A percentile compares a stretch with the other conserved stretches of the same genome.
These are phyloP conservation scores for Drosophila mimica DNA, from an alignment of 2,888 invertebrate species.

Conservation along the genomic window DNA sequence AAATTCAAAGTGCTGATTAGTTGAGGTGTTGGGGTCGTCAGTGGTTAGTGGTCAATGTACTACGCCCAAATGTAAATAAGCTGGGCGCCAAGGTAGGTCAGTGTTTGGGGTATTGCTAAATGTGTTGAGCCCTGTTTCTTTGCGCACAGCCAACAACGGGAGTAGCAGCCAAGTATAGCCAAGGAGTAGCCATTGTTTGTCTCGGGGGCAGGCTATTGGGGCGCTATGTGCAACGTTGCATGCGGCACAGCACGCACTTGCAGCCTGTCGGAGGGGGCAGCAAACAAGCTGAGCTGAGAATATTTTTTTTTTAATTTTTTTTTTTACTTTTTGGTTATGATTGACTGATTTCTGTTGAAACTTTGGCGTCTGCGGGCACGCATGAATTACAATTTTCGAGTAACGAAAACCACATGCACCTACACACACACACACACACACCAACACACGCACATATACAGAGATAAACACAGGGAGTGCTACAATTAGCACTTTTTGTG, in stretches of 20 bases:
- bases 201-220: conserved; percentile 9
- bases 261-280: conserved; percentile 36
- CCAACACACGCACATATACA: conserved; percentile 14
- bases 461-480: conserved; percentile 42
- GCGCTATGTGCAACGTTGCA: conserved; percentile 61
- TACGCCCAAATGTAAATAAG: conserved; percentile 76
- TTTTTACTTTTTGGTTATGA: conserved; percentile 68
- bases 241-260: conserved; percentile 67
- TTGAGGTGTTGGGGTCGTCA: conserved; percentile 11
- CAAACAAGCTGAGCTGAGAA: conserved; percentile 26
- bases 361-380: conserved; percentile 78
- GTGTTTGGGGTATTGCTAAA: conserved; percentile 24
- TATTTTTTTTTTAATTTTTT: conserved; percentile 7
- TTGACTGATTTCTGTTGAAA: conserved; percentile 80
- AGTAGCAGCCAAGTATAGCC: background rate
- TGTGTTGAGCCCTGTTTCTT: conserved; percentile 57
- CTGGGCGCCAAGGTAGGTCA: conserved; percentile 69
- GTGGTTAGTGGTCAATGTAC: conserved; percentile 67
- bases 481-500: conserved; percentile 74
- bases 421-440: conserved; percentile 18
- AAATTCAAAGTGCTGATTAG: conserved; percentile 78
- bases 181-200: conserved; percentile 31
- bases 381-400: conserved; percentile 77
- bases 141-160: conserved; percentile 44
- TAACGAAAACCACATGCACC: conserved; percentile 66